Base-by-base conservation (phyloP, 35 echinoderm and acorn worm species). In the Holothuria glaberrima region DNA sequence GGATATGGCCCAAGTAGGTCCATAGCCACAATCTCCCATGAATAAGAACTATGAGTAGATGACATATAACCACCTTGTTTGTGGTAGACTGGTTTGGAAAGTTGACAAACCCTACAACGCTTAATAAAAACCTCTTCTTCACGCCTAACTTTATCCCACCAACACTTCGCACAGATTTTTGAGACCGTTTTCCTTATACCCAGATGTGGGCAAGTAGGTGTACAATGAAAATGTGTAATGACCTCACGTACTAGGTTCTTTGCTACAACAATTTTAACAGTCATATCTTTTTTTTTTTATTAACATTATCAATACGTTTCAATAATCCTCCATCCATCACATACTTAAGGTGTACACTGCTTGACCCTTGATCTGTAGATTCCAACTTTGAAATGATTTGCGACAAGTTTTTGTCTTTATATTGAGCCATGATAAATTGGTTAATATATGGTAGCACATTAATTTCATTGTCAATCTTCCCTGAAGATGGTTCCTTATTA, bases 201-300 rank as follows among this genome's bases (percentile, higher is more conserved):
- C 10, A 82, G 26, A 54, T 82, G 41, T 21, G 78, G 78, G 14
- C 44, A 82, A 54, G 78, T 82, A 14, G 52, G 78, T 0, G 78
- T 29, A 5, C 78, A 86, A 41, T 86, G 83, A 28, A 34, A 86
- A 20, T 86, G 58, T 16, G 19, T 12, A 38, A 86, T 86, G 62
- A 86, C 61, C 68, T 66, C 21, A 22, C 9, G 12, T 21, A 66
- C 28, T 66, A 66, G 21, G 0, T 66, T 12, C 28, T 22, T 66
- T 0, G 63, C 12, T 66, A 16, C 63, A 7, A 66, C 63, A 9
- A 66, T n/a, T n/a, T n/a, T n/a, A n/a, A n/a, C n/a, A n/a, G n/a
- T n/a, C n/a, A n/a, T n/a, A n/a, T n/a, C 63, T 66, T 66, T 3
- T 9, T 66, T 7, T 29, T 66, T 66, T 0, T 66, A 9, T 22